These are phyloP conservation scores for Agapornis canus DNA, from an alignment of 2,797 vertebrate genomes.

Conservation along the genomic window DNA sequence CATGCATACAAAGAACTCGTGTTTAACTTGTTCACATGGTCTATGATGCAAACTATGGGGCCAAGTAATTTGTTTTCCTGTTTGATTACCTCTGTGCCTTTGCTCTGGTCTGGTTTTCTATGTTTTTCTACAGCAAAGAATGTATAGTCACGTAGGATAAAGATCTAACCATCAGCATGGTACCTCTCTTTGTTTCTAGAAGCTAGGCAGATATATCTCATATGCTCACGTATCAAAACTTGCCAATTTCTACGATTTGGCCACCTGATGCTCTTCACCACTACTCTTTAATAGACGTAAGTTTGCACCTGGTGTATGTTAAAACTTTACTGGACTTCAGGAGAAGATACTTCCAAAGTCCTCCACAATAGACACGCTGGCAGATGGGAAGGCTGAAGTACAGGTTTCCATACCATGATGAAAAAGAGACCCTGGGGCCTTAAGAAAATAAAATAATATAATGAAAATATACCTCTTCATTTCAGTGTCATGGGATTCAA, in stretches of 20 bases:
- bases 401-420: neutral
- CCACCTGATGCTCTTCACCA: neutral
- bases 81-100: neutral
- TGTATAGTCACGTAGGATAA: neutral
- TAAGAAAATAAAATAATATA: neutral
- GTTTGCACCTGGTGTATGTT: neutral
- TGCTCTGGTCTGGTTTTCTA: neutral
- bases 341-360: neutral
- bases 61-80: neutral
- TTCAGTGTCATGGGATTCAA: slow-evolving; percentile 13
- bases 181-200: neutral
- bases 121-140: neutral
- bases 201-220: neutral
- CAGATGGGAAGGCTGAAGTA: neutral
- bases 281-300: neutral
- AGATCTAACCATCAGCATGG: neutral
- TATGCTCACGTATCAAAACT: neutral
- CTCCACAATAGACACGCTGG: neutral
- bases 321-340: neutral
- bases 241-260: neutral
- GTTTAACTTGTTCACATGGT: neutral
- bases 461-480: slow-evolving; percentile 11
- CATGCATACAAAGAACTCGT: neutral
- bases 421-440: neutral
- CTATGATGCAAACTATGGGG: rapidly evolving